A percentile compares a stretch with the other conserved stretches of the same genome.
phyloP scores from a whole-genome alignment of 1,140 invertebrate species.

The Atta cephalotes region DNA sequence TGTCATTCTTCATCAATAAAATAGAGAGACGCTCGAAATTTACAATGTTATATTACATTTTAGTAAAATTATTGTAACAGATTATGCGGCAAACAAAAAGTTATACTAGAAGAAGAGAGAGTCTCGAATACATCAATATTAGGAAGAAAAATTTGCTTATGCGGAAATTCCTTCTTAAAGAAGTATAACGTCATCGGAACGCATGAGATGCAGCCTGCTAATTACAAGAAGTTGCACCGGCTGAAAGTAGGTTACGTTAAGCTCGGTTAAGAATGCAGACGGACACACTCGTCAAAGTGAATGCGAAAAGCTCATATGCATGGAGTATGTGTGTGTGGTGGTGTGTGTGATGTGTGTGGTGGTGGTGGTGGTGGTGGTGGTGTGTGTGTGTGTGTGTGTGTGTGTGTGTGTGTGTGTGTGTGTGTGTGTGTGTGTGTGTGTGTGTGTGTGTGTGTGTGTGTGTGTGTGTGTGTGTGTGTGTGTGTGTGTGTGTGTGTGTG shows the following conservation, averaged over 20 bases:
- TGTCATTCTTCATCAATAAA: neutral
- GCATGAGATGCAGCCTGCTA: slow-evolving; percentile 9
- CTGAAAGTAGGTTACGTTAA: slow-evolving; percentile 67
- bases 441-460: too few relatives aligned
- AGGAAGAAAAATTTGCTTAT: neutral
- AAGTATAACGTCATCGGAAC: neutral
- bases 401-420: too few relatives aligned
- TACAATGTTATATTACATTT: neutral
- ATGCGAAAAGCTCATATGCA: slow-evolving; percentile 18
- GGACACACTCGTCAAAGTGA: slow-evolving; percentile 41
- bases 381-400: neutral
- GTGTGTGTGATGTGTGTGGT: too few relatives aligned
- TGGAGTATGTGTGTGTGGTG: neutral
- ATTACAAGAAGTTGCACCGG: slow-evolving; percentile 38
- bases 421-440: too few relatives aligned
- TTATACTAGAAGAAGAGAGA: neutral
- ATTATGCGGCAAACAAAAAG: neutral
- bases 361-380: too few relatives aligned
- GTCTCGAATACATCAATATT: neutral
- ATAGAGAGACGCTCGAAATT: neutral
- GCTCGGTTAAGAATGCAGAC: slow-evolving; percentile 54
- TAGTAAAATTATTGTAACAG: neutral
- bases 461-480: too few relatives aligned
- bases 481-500: neutral
- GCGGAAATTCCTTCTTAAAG: slow-evolving; percentile 22